Conservation (phyloP, 2,797 vertebrate genomes). For the Etheostoma perlongum region DNA sequence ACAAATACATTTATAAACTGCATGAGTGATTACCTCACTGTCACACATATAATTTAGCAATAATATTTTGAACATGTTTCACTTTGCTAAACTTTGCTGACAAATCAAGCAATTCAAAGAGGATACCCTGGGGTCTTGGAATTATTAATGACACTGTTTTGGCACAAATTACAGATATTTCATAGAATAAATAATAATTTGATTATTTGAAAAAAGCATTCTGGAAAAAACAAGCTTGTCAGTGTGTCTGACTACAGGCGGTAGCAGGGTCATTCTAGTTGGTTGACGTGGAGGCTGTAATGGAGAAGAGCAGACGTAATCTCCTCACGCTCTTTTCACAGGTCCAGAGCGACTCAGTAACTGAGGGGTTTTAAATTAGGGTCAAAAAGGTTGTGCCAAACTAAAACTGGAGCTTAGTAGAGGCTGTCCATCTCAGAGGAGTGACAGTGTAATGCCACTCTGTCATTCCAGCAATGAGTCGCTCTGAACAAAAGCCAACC, state of each 20-base stretch:
- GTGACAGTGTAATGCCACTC: conserved; percentile 33
- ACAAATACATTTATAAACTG: neutral
- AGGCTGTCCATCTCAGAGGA: conserved; percentile 21
- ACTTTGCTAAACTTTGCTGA: neutral
- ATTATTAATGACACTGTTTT: neutral
- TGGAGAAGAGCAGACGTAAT: conserved; percentile 48
- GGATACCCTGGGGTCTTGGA: neutral
- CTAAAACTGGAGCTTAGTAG: conserved; percentile 57
- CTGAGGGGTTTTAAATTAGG: conserved; percentile 61
- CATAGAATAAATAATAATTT: neutral
- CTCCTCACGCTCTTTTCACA: conserved; percentile 51
- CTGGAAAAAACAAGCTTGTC: conserved; percentile 3
- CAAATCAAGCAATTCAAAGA: neutral
- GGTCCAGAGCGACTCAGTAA: conserved; percentile 44
- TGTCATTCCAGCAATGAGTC: conserved; percentile 44
- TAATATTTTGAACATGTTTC: neutral
- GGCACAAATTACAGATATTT: conserved; percentile 2
- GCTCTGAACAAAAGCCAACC: conserved; percentile 45
- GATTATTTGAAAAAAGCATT: neutral
- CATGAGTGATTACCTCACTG: neutral
- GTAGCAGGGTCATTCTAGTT: conserved; percentile 58
- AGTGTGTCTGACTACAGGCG: conserved; percentile 37
- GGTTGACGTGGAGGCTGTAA: conserved; percentile 59
- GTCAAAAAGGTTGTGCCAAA: conserved; percentile 64
- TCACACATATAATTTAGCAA: conserved; percentile 3